Conservation (phyloP, 2,113 vertebrate genomes). For the Ceyx melanurus region DNA sequence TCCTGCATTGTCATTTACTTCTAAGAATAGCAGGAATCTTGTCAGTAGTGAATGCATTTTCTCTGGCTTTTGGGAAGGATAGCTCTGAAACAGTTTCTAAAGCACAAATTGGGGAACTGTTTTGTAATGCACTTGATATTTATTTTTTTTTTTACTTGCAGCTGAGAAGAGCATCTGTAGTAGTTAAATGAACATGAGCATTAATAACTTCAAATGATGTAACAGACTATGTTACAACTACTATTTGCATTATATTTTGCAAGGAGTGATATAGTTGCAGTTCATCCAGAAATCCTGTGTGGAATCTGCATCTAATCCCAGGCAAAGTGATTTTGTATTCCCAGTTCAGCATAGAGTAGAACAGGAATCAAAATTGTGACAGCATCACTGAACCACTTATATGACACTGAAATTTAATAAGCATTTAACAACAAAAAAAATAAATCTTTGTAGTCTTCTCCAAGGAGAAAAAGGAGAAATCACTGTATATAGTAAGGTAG, state of each 20-base stretch:
- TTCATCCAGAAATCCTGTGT: constrained; percentile 2
- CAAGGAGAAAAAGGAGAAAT: not conserved
- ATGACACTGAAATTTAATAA: not conserved
- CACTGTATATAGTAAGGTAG: not conserved
- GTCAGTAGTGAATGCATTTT: not conserved
- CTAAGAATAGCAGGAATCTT: not conserved
- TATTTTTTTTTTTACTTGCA: not conserved
- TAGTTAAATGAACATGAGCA: not conserved
- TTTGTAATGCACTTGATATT: not conserved
- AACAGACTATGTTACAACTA: not conserved
- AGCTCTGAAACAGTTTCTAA: not conserved
- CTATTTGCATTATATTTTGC: not conserved
- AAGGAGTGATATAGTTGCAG: not conserved
- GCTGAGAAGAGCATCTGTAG: not conserved
- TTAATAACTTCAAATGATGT: constrained; percentile 7
- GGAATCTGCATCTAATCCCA: not conserved
- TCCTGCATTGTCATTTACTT: not conserved
- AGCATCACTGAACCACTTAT: not conserved
- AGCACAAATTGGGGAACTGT: not conserved
- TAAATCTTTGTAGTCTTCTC: not conserved
- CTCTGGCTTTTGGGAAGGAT: not conserved
- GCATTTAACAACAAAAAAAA: not conserved
- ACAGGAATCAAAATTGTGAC: not conserved
- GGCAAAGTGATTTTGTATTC: not conserved
- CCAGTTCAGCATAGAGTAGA: not conserved